Evolutionary conservation across 2,888 invertebrate genomes (phyloP).

Genomic region (Amblyteles armatorius): DNA sequence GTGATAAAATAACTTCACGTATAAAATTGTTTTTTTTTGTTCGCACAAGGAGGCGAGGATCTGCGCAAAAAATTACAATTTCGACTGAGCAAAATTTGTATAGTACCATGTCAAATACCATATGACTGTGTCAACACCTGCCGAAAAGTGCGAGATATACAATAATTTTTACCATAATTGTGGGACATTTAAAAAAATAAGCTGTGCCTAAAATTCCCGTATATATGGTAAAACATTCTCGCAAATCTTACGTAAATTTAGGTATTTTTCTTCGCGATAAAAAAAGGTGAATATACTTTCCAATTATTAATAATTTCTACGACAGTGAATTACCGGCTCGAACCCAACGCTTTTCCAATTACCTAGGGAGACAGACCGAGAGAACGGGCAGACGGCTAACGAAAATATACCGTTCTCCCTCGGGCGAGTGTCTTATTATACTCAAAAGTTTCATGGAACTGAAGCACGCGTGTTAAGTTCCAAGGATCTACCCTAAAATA

Average conservation of each 20-base stretch:
- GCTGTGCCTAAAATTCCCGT: background rate
- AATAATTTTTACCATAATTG: background rate
- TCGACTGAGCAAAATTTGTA: background rate
- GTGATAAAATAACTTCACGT: background rate
- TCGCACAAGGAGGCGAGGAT: background rate
- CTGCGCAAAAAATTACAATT: background rate
- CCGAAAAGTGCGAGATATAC: background rate
- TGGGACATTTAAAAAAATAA: background rate
- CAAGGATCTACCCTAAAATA: constrained; percentile 61
- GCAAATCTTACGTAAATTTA: background rate
- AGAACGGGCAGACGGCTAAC: constrained; percentile 26
- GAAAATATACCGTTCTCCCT: constrained; percentile 63
- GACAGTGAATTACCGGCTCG: background rate
- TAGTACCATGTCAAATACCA: too few species aligned
- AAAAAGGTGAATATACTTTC: background rate
- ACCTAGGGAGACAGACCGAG: background rate
- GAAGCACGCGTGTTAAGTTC: constrained; percentile 9
- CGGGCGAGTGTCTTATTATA: constrained; percentile 33
- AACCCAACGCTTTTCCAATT: constrained; percentile 20
- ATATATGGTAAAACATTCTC: background rate
- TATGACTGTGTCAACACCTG: background rate
- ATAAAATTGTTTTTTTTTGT: background rate
- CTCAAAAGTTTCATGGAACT: constrained; percentile 42
- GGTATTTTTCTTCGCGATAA: background rate
- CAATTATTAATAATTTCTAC: background rate